phyloP scores from a whole-genome alignment of 2,113 vertebrate genomes.

The Hippocampus barbouri region DNA sequence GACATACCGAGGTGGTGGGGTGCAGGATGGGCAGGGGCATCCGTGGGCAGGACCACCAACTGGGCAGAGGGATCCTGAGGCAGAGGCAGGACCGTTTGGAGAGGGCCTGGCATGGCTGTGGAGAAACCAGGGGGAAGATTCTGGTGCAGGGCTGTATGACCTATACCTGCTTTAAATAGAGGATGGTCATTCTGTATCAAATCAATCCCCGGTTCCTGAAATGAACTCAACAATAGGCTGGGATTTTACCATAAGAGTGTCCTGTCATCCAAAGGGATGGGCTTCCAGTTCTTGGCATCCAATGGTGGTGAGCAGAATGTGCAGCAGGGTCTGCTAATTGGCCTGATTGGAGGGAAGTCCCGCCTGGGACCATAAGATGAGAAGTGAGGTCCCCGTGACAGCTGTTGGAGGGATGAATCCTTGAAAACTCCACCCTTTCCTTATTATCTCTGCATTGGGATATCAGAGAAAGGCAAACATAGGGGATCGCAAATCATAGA shows the following conservation, averaged over 20 bases:
- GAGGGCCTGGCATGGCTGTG: constrained; percentile 83
- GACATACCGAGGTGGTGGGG: constrained; percentile 83
- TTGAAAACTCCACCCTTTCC: constrained; percentile 87
- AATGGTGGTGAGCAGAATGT: constrained; percentile 87
- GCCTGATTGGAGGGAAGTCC: constrained; percentile 82
- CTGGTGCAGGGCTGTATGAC: constrained; percentile 90
- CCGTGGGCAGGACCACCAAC: constrained; percentile 88
- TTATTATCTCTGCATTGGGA: constrained; percentile 84
- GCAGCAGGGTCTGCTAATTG: constrained; percentile 83
- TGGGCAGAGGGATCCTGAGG: constrained; percentile 87
- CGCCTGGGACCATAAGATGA: constrained; percentile 85
- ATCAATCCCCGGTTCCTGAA: not conserved
- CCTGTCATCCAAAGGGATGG: constrained; percentile 97
- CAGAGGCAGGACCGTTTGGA: constrained; percentile 90
- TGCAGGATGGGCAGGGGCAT: constrained; percentile 79
- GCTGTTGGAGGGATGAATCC: constrained; percentile 84
- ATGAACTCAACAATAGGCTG: not conserved
- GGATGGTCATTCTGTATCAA: not conserved
- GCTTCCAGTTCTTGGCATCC: constrained; percentile 93
- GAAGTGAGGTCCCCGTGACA: constrained; percentile 89
- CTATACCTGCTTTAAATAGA: constrained; percentile 74
- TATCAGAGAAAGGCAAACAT: constrained; percentile 6
- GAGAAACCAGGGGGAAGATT: constrained; percentile 92
- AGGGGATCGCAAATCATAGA: constrained; percentile 1
- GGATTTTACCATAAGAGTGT: constrained; percentile 82